Evolutionary conservation across 1,140 invertebrate genomes (phyloP).

Genomic region (Drosophila simulans): DNA sequence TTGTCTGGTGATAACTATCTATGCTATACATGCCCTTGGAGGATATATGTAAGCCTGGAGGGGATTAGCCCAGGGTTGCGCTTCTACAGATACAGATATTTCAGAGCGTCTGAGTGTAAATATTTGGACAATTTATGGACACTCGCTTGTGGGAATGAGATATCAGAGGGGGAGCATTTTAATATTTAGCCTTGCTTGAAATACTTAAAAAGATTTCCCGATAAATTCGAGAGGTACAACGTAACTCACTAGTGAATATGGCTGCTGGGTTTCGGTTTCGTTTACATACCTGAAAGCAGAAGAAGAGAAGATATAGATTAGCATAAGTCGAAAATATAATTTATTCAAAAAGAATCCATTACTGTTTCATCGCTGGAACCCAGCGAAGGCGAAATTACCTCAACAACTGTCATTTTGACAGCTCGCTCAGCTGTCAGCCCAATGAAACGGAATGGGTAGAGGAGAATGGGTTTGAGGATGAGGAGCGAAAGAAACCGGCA

Average conservation of each 20-base stretch:
- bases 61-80: slow-evolving; percentile 23
- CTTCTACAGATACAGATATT: slow-evolving; percentile 13
- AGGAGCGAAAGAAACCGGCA: not conserved
- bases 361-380: slow-evolving; percentile 40
- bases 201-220: slow-evolving; percentile 13
- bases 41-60: slow-evolving; percentile 22
- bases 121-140: slow-evolving; percentile 67
- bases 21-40: slow-evolving; percentile 22
- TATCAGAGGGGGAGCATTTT: slow-evolving; percentile 1
- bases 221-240: not conserved
- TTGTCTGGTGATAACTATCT: slow-evolving; percentile 61
- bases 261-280: not conserved
- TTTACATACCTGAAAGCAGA: slow-evolving; percentile 69
- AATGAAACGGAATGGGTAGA: not conserved
- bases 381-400: slow-evolving; percentile 57
- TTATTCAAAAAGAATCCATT: slow-evolving; percentile 43
- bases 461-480: not conserved
- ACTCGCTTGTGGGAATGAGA: slow-evolving; percentile 33
- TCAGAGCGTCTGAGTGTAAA: slow-evolving; percentile 34
- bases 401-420: slow-evolving; percentile 73
- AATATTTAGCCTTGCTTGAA: slow-evolving; percentile 19
- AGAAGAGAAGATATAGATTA: slow-evolving; percentile 32
- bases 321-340: slow-evolving; percentile 25
- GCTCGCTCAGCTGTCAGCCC: slow-evolving; percentile 53
- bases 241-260: slow-evolving; percentile 6